Conservation (phyloP, 2,797 vertebrate genomes). For the Acanthopagrus latus region DNA sequence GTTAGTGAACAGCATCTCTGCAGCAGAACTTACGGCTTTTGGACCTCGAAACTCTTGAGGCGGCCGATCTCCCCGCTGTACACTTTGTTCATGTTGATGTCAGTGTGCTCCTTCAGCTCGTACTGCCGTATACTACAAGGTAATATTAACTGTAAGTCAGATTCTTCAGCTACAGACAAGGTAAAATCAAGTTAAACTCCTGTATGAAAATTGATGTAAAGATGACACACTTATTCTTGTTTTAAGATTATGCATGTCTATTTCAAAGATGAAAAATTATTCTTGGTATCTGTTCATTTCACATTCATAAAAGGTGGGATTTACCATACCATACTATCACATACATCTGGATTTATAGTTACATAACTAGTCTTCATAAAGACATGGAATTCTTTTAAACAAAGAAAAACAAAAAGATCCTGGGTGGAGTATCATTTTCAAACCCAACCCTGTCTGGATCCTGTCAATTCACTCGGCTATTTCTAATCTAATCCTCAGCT, state of each 20-base stretch:
- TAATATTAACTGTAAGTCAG: constrained; percentile 13
- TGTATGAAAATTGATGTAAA: background rate
- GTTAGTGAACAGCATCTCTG: background rate
- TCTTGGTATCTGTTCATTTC: background rate
- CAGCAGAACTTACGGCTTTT: constrained; percentile 93
- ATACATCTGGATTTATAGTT: background rate
- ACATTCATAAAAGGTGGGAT: background rate
- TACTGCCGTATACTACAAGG: constrained; percentile 95
- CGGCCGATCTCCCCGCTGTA: constrained; percentile 95
- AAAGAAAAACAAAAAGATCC: background rate
- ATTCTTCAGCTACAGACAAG: background rate
- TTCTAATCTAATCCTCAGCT: background rate
- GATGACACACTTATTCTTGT: background rate
- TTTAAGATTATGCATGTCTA: background rate
- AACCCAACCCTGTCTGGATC: background rate
- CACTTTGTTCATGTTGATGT: constrained; percentile 91
- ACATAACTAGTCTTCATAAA: background rate
- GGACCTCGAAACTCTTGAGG: constrained; percentile 95
- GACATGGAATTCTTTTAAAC: background rate
- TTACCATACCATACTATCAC: background rate
- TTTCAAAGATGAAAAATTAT: too few species aligned
- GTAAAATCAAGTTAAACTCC: background rate
- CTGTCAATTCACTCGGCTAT: background rate
- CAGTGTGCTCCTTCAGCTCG: constrained; percentile 90
- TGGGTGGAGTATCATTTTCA: background rate